These are phyloP conservation scores for Crotalus viridis DNA, from an alignment of 2,113 vertebrate genomes.

Conservation along the genomic window DNA sequence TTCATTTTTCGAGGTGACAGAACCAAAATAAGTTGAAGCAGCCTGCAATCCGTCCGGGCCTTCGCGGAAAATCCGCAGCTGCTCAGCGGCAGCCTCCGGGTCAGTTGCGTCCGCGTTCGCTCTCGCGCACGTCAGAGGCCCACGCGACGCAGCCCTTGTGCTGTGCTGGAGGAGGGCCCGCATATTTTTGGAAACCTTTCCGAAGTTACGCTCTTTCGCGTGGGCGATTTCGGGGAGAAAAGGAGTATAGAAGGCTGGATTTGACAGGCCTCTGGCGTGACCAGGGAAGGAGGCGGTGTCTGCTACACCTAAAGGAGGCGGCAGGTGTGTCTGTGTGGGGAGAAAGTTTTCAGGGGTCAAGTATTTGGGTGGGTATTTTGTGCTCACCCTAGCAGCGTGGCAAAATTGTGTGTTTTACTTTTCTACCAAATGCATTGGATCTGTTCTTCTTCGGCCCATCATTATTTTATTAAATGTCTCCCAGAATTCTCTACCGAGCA, in stretches of 20 bases:
- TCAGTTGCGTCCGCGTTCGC: background rate
- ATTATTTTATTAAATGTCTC: background rate
- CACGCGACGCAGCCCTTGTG: background rate
- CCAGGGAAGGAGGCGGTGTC: background rate
- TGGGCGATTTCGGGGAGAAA: background rate
- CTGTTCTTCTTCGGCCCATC: background rate
- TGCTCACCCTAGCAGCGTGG: background rate
- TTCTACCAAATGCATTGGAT: background rate
- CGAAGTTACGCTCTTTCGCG: background rate
- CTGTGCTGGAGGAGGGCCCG: background rate
- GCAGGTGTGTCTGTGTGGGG: background rate
- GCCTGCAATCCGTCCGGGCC: background rate
- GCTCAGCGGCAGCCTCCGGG: background rate
- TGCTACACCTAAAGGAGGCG: background rate
- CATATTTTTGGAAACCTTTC: background rate
- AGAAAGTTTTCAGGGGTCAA: background rate
- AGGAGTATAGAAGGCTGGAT: background rate
- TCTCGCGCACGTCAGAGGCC: background rate
- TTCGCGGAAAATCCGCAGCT: background rate
- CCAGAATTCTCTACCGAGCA: background rate
- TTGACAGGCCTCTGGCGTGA: background rate
- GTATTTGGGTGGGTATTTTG: background rate
- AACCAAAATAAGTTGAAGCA: background rate
- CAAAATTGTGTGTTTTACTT: background rate
- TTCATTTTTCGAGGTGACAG: background rate